Evolutionary conservation across 2,888 invertebrate genomes (phyloP).

Genomic region (Alloscopus bannaensis): DNA sequence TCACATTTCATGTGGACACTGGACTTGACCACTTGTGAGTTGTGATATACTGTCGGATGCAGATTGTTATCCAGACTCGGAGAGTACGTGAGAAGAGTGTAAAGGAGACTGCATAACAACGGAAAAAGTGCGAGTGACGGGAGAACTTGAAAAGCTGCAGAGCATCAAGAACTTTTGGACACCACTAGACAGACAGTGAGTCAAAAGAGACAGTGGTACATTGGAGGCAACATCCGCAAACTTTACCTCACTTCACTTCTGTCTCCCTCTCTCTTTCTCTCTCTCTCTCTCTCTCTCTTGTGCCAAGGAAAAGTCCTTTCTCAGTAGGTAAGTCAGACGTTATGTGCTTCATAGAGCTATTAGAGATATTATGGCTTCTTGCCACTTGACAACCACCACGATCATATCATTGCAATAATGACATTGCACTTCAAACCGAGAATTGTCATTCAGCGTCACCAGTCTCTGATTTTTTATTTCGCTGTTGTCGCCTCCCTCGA

Average conservation of each 20-base stretch:
- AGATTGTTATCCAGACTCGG: conserved; percentile 52
- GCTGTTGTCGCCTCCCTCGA: too few species aligned
- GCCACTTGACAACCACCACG: conserved; percentile 10
- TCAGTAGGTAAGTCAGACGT: conserved; percentile 36
- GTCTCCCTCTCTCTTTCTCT: not conserved
- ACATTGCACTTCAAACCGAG: conserved; percentile 21
- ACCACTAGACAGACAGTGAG: conserved; percentile 5
- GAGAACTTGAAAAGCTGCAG: conserved; percentile 1
- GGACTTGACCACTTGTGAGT: conserved; percentile 41
- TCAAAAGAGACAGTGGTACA: not conserved
- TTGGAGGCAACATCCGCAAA: not conserved
- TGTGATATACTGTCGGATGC: conserved; percentile 55
- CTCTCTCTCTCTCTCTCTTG: not conserved
- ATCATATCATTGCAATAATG: conserved; percentile 33
- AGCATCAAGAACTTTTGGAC: conserved; percentile 6
- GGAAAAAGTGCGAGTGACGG: not conserved
- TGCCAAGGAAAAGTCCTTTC: conserved; percentile 30
- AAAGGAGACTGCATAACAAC: conserved; percentile 4
- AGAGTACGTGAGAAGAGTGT: conserved; percentile 56
- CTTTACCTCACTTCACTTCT: not conserved
- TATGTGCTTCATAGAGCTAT: too few species aligned
- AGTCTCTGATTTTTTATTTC: too few species aligned
- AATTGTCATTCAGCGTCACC: conserved; percentile 3
- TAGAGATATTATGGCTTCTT: conserved; percentile 18
- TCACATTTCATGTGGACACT: conserved; percentile 36